Evolutionary conservation across 2,797 vertebrate species (phyloP), one percentile per base, ranked within the genome.

Genomic region (Sebastes alutus): DNA sequence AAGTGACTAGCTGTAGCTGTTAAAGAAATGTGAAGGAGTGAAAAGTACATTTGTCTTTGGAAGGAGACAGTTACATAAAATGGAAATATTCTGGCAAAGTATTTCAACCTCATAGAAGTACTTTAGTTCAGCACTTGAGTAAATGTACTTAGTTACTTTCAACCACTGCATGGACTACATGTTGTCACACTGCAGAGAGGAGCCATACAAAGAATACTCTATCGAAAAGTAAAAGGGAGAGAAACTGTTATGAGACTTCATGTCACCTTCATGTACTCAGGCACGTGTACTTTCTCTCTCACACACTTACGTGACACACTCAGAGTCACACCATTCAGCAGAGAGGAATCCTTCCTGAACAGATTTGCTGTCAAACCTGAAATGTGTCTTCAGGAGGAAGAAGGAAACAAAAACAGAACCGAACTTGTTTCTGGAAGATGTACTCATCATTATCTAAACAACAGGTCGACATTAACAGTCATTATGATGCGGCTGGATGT

Each of bases 341-440:
- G 16, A 58, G 61, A 84, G 62, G 77, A 88, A 83, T 82, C 62
- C 75, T 77, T 80, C 49, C 88, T 70, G 61, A 79, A 55, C 14
- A 73, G 35, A 78, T 63, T 27, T 72, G 78, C 61, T 54, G 87
- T 87, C 80, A 80, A 92, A 92, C 89, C 83, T 87, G 91, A 92
- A 90, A 87, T 71, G 49, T 56, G 16, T 79, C 80, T 85, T 79
- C n/a, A 82, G 7, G 54, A 85, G 81, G 83, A 88, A 89, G 80
- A 58, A 85, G 82, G 84, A 87, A 87, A 80, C 35, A 77, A 75
- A 79, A 77, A 38, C 38, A 70, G 2, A 52, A 30, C 54, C 49
- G 3, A 52, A 72, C 25, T 59, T 13, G 27, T 66, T 60, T 67
- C 32, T 80, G 16, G 22, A 82, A 81, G 72, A 78, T 54, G 1